These are phyloP conservation scores for Pteropus rufus DNA, from an alignment of 2,797 vertebrate species.

Conservation along the genomic window DNA sequence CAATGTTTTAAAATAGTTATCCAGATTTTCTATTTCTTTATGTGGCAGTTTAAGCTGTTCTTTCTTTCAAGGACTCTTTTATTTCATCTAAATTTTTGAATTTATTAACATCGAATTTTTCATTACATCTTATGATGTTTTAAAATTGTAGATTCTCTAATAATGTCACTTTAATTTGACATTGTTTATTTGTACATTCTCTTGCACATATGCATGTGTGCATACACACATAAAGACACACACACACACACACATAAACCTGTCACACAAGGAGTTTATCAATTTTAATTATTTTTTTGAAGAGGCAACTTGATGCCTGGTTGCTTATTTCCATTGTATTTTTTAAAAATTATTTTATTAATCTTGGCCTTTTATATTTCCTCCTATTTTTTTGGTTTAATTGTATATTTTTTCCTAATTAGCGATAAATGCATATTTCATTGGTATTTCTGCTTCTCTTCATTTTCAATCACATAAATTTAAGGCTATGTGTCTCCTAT, in stretches of 20 bases:
- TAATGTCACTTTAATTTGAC: not conserved
- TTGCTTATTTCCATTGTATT: not conserved
- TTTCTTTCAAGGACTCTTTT: not conserved
- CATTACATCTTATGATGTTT: not conserved
- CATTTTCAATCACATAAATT: not conserved
- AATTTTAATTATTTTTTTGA: slow-evolving; percentile 1
- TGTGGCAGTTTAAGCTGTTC: not conserved
- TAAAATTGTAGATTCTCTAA: not conserved
- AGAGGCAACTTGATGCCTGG: not conserved
- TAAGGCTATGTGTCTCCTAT: not conserved
- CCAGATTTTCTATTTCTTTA: not conserved
- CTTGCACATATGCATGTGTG: not conserved
- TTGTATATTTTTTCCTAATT: not conserved
- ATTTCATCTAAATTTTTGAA: not conserved
- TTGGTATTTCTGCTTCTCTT: not conserved
- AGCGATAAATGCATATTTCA: not conserved
- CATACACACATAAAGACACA: not conserved
- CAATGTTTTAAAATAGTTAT: not conserved
- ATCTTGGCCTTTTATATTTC: not conserved
- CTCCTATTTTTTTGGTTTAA: not conserved
- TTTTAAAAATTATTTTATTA: not conserved
- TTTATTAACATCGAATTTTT: not conserved
- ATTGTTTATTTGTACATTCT: not conserved
- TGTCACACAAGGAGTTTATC: not conserved
- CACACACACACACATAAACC: not conserved